Percentiles rank a stretch among this genome's conserved stretches.
phyloP scores from a whole-genome alignment of 2,113 vertebrate genomes.

The Podiceps cristatus region DNA sequence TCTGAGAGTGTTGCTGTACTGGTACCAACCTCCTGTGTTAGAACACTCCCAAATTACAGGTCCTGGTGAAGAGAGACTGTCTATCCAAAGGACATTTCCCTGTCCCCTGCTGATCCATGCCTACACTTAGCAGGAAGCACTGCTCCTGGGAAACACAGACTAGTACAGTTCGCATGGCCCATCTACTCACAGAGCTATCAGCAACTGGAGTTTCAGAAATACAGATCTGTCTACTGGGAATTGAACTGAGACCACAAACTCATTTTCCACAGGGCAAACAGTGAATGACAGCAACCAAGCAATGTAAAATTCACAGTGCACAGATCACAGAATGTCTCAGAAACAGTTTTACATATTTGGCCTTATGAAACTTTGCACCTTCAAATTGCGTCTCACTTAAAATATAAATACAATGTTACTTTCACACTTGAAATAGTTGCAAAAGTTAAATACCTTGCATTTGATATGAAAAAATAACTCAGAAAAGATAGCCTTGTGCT shows the following conservation, averaged over 20 bases:
- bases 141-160: background rate
- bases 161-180: background rate
- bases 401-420: background rate
- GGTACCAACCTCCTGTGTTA: background rate
- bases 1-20: background rate
- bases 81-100: background rate
- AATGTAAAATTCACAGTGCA: background rate
- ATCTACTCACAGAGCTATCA: background rate
- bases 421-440: background rate
- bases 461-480: background rate
- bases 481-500: background rate
- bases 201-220: background rate
- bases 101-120: background rate
- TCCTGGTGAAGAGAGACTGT: background rate
- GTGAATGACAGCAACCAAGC: background rate
- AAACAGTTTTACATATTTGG: background rate
- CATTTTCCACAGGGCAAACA: background rate
- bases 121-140: background rate
- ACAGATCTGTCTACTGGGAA: background rate
- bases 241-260: background rate
- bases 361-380: background rate
- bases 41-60: background rate
- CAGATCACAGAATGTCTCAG: background rate
- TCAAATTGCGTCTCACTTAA: background rate
- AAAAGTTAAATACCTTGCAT: background rate